Base-by-base conservation (phyloP, 2,797 vertebrate species). In the Falco novaeseelandiae region DNA sequence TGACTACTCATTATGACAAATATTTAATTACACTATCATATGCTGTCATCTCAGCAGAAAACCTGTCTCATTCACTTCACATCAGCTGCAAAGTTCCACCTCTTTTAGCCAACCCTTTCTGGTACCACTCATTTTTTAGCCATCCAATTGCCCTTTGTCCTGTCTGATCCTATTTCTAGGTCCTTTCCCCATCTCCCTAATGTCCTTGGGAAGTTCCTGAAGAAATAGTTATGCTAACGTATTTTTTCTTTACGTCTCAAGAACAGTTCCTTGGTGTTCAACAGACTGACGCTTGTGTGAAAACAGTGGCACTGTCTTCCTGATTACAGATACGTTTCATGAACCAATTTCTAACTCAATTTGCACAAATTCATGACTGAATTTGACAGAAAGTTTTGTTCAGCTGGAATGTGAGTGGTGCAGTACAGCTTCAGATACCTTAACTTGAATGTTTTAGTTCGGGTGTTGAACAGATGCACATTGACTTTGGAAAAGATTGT, bases 1-100 rank as follows among this genome's bases (percentile, higher is more conserved):
- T 71, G 89, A 58, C 16, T 34, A 4, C 65, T 93, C 42, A 32
- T 90, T 89, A 65, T 3, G 59, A 27, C 57, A 85, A 93, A 92
- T 92, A 61, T 80, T 95, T 94, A 93, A 93, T 95, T 71, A 71
- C 16, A 25, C 32, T 71, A 8, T 93, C 49, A 32, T 30, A 46
- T 65, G 61, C 65, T 83, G 52, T 15, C 58, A n/a, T 57, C 55
- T 67, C 61, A 13, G 40, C 76, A 91, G 74, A 55, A 87, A 87
- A 20, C 38, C 55, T 80, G 52, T 82, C 77, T 83, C 25, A 3
- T 46, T 77, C 55, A 19, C 49, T 84, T 69, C 78, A 20, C 29
- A 48, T n/a, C 65, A 88, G 26, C 70, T 76, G 81, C 34, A 52
- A 46, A 40, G 52, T 86, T 49, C 34, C 62, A 69, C 40, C 40